Base-by-base conservation (phyloP, 2,797 vertebrate species). In the Ceryle rudis region DNA sequence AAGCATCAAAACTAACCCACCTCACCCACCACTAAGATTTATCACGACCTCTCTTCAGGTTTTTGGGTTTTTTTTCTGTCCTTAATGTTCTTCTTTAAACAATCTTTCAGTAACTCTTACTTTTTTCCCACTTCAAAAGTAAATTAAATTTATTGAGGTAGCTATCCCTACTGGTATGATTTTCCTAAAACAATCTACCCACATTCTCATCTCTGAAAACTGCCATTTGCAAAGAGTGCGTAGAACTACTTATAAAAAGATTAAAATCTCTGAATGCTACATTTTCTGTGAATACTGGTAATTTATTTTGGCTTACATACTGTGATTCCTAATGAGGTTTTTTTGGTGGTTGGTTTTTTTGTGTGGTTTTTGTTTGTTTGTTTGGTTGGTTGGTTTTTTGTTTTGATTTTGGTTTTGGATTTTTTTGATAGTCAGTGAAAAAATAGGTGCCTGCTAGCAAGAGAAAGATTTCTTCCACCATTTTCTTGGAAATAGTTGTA, bases 191-290 rank as follows among this genome's bases (percentile, higher is more conserved):
- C 20, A 81, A 72, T 42, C 17, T n/a, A 54, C 35, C 16, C 25
- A 44, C 0, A 0, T 79, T 58, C 26, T 41, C 1, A 0, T 72
- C 42, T 83, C 37, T 65, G 57, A 79, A 94, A 83, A 81, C 3
- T 57, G 22, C 35, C 15, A 17, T 82, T 92, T 91, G 29, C 39
- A 41, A 41, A 39, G 37, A 65, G 8, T 58, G 29, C 52, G 16
- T 65, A 52, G 49, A 83, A 93, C 57, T 61, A 74, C 10, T 78
- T 57, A 54, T n/a, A 69, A 61, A 83, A 90, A 71, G 1, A 31
- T 39, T 74, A 0, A 81, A 90, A 54, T 35, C 31, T 88, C 73
- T 29, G 52, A 78, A 69, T 64, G 35, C 31, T 14, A 22, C 10
- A 31, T 60, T 39, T 89, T 20, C 26, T 72, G 28, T 79, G 66